Percentiles rank a stretch among this genome's conserved stretches.
Conservation (phyloP, 2,888 invertebrate species). For the Yponomeuta plumbellus region DNA sequence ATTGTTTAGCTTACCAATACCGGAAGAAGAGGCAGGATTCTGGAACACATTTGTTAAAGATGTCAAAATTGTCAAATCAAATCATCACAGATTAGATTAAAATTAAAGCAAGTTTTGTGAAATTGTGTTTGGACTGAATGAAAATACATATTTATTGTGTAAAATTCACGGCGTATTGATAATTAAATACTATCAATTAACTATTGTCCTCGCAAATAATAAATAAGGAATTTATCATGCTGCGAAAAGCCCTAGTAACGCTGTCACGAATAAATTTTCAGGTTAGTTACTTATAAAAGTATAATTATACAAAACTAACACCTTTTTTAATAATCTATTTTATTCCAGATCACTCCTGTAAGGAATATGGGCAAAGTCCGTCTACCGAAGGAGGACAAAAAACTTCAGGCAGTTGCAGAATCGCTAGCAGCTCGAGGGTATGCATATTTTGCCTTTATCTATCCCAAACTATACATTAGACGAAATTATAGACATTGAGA, state of each 20-base stretch:
- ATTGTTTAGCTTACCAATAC: too few relatives aligned
- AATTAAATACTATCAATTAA: too few relatives aligned
- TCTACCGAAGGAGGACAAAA: slow-evolving; percentile 61
- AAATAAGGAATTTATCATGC: not conserved
- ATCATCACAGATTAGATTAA: too few relatives aligned
- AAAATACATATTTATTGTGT: too few relatives aligned
- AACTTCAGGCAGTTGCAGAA: slow-evolving; percentile 73
- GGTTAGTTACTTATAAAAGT: slow-evolving; percentile 4
- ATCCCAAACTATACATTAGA: not conserved
- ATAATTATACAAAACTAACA: not conserved
- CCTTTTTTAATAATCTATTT: not conserved
- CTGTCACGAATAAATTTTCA: slow-evolving; percentile 1
- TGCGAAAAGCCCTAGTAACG: slow-evolving; percentile 1
- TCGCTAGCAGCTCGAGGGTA: slow-evolving; percentile 84
- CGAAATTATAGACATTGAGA: not conserved
- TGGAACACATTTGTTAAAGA: too few relatives aligned
- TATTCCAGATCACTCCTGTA: not conserved
- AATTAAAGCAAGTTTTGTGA: too few relatives aligned
- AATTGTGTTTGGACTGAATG: too few relatives aligned
- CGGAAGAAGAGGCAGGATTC: too few relatives aligned
- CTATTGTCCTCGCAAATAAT: not conserved
- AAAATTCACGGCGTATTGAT: too few relatives aligned
- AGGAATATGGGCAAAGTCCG: slow-evolving; percentile 37
- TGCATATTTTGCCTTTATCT: slow-evolving; percentile 32
- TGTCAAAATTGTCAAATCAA: too few relatives aligned